These are phyloP conservation scores for Corynorhinus townsendii DNA, from an alignment of 2,113 vertebrate species.

Conservation along the genomic window DNA sequence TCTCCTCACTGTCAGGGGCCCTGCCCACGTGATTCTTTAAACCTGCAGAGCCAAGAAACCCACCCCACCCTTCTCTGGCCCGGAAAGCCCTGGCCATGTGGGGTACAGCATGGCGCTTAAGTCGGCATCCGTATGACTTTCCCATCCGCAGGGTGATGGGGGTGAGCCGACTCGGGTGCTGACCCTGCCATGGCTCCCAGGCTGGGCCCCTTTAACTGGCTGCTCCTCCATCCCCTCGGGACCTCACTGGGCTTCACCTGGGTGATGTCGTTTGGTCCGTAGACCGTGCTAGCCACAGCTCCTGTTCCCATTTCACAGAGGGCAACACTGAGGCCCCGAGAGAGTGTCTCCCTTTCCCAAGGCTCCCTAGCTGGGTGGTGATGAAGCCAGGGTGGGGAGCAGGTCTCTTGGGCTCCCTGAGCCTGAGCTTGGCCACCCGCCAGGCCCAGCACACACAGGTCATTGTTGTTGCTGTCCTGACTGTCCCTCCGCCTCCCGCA, in stretches of 20 bases:
- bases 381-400: no score
- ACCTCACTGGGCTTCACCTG: no score
- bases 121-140: not conserved
- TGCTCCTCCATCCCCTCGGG: fast-evolving
- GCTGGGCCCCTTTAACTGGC: no score
- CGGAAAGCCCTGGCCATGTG: not conserved
- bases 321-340: not conserved
- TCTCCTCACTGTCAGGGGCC: fast-evolving
- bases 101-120: no score
- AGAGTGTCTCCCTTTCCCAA: not conserved
- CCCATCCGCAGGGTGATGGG: no score
- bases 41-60: not conserved
- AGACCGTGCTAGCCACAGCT: fast-evolving
- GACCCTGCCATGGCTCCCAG: not conserved
- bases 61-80: not conserved
- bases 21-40: not conserved
- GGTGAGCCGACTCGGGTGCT: not conserved
- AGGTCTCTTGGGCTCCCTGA: not conserved
- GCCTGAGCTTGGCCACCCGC: not conserved
- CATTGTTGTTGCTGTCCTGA: fast-evolving
- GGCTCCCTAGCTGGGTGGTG: not conserved
- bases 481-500: fast-evolving
- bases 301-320: not conserved
- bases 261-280: not conserved
- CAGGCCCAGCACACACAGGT: not conserved